These are phyloP conservation scores for Eulemur macaco DNA, from an alignment of 2,113 vertebrate genomes.

Conservation along the genomic window DNA sequence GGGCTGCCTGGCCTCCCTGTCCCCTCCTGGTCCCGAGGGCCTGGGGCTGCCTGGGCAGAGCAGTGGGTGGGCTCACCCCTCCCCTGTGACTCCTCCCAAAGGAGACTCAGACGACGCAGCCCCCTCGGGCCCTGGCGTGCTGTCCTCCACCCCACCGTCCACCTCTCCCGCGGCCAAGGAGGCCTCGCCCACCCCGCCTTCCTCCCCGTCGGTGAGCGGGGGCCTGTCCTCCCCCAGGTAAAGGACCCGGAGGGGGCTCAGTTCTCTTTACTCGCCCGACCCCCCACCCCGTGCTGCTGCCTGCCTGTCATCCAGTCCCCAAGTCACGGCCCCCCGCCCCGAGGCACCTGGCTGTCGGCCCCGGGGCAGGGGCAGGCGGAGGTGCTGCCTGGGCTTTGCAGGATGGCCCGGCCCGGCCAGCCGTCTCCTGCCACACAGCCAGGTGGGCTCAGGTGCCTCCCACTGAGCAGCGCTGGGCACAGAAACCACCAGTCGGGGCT, in stretches of 20 bases:
- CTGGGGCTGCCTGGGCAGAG: neutral
- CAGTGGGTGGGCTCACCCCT: neutral
- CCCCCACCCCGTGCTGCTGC: neutral
- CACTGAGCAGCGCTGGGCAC: too few relatives aligned
- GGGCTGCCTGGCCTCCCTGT: neutral
- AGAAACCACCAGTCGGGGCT: neutral
- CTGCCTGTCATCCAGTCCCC: neutral
- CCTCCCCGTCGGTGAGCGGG: conserved; percentile 94
- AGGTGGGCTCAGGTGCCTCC: too few relatives aligned
- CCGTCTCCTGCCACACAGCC: neutral
- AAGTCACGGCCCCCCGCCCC: neutral
- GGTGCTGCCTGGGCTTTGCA: neutral
- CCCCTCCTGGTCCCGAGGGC: fast-evolving
- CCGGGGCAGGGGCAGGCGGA: too few relatives aligned
- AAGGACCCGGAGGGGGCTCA: fast-evolving
- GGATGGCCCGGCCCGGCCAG: neutral
- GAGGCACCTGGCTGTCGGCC: neutral
- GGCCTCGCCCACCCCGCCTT: conserved; percentile 94
- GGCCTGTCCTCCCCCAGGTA: conserved; percentile 92
- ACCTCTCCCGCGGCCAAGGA: conserved; percentile 94
- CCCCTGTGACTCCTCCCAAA: conserved; percentile 75
- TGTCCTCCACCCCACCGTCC: conserved; percentile 95
- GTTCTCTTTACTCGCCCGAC: neutral
- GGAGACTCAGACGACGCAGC: conserved; percentile 98
- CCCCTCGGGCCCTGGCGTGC: conserved; percentile 88